These are phyloP conservation scores for Tenebrio molitor DNA, from an alignment of 1,140 invertebrate genomes.

Conservation along the genomic window DNA sequence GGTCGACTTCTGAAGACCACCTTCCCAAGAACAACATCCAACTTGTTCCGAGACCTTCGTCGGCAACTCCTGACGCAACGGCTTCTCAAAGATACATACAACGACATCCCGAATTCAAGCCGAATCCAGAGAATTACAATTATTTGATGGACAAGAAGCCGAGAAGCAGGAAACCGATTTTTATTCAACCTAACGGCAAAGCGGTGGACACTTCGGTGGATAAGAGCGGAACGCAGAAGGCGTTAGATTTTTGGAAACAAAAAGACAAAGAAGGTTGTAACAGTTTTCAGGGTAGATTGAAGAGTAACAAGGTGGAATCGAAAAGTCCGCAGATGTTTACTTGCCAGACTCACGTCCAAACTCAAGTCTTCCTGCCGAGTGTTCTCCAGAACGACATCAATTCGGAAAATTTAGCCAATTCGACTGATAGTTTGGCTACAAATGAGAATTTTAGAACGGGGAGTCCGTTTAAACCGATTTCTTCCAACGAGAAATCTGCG, in stretches of 20 bases:
- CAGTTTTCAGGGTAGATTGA: constrained; percentile 56
- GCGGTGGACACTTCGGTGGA: constrained; percentile 32
- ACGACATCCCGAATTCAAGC: constrained; percentile 49
- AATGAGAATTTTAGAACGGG: constrained; percentile 17
- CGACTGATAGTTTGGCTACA: background rate
- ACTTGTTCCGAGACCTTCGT: constrained; percentile 69
- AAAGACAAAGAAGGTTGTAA: constrained; percentile 70
- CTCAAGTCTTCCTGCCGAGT: constrained; percentile 62
- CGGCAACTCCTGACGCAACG: constrained; percentile 69
- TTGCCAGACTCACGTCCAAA: constrained; percentile 61
- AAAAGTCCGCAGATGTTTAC: constrained; percentile 63
- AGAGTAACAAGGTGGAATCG: constrained; percentile 43
- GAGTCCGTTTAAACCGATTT: constrained; percentile 61
- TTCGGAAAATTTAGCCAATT: constrained; percentile 13
- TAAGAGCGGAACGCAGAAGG: constrained; percentile 60
- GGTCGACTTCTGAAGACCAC: constrained; percentile 72
- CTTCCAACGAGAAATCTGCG: constrained; percentile 31
- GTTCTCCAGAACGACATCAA: constrained; percentile 49
- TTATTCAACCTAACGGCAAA: constrained; percentile 58
- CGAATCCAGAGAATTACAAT: constrained; percentile 67
- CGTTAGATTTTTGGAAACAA: constrained; percentile 75
- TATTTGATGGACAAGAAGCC: constrained; percentile 78
- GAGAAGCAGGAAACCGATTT: constrained; percentile 75
- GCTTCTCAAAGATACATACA: constrained; percentile 57
- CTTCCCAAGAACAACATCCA: constrained; percentile 61